Conservation (phyloP, 2,888 invertebrate species). For the Philonicus albiceps region DNA sequence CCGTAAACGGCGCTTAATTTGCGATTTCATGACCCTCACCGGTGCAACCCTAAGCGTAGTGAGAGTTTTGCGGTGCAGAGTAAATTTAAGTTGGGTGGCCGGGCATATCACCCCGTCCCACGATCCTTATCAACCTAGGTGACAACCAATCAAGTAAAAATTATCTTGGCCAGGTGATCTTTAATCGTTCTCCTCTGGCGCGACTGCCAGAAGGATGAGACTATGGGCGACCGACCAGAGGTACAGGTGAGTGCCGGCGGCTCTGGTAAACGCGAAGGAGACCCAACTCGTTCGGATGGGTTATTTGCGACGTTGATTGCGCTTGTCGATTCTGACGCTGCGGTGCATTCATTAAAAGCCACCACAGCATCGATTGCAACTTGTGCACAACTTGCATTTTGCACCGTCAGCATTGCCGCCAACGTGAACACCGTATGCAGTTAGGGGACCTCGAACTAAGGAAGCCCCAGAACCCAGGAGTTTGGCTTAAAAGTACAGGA, state of each 20-base stretch:
- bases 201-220: constrained; percentile 3
- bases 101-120: constrained; percentile 44
- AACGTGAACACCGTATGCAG: constrained; percentile 4
- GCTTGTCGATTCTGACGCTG: constrained; percentile 38
- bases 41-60: not conserved
- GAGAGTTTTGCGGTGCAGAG: not conserved
- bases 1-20: not conserved
- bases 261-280: not conserved
- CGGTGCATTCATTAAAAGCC: constrained; percentile 34
- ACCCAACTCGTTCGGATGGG: not conserved
- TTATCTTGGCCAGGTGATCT: constrained; percentile 44
- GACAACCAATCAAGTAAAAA: constrained; percentile 48
- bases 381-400: not conserved
- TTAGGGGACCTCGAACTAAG: not conserved
- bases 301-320: constrained; percentile 40
- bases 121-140: constrained; percentile 47
- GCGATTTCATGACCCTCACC: not conserved
- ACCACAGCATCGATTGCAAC: not conserved
- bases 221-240: not conserved
- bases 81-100: constrained; percentile 23
- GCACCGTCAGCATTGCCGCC: not conserved
- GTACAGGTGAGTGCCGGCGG: constrained; percentile 33
- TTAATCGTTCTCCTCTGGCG: not conserved
- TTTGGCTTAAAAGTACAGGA: constrained; percentile 17
- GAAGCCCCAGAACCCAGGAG: not conserved